Percentiles rank a stretch among this genome's conserved stretches.
These are phyloP conservation scores for Anguilla marmorata DNA, from an alignment of 2,797 vertebrate genomes.

Conservation along the genomic window DNA sequence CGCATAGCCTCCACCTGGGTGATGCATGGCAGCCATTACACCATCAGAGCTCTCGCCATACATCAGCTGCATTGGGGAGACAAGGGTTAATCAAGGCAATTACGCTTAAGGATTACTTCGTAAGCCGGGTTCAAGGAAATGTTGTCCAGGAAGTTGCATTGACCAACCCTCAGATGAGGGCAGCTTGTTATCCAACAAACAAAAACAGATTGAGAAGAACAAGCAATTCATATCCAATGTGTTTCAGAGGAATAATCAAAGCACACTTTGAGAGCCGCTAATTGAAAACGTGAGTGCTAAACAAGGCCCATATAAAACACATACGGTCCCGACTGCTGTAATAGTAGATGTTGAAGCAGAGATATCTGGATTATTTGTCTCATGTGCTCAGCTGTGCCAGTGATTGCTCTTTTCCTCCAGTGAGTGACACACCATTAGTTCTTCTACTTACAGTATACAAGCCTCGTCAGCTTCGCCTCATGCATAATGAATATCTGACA, in stretches of 20 bases:
- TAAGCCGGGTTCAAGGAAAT: conserved; percentile 75
- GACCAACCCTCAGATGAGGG: conserved; percentile 69
- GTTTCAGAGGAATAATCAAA: conserved; percentile 19
- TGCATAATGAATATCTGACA: conserved; percentile 83
- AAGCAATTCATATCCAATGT: not conserved
- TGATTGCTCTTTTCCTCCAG: conserved; percentile 58
- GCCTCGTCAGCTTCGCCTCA: conserved; percentile 67
- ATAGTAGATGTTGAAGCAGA: not conserved
- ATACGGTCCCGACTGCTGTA: not conserved
- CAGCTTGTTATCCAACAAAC: conserved; percentile 13
- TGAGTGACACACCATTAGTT: conserved; percentile 71
- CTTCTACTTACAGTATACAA: conserved; percentile 58
- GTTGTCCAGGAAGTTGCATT: conserved; percentile 70
- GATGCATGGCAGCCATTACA: conserved; percentile 8
- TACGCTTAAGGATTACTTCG: conserved; percentile 76
- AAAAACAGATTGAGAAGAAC: not conserved
- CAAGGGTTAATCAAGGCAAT: conserved; percentile 76
- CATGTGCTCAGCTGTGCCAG: conserved; percentile 38
- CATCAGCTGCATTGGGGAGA: conserved; percentile 61
- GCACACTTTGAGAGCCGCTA: not conserved
- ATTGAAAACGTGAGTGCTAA: conserved; percentile 1
- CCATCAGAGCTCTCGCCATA: conserved; percentile 57
- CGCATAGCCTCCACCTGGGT: not conserved
- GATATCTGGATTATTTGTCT: not conserved
- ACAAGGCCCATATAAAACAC: not conserved